Base-by-base conservation (phyloP, 2,113 vertebrate species). In the Callocephalon fimbriatum region DNA sequence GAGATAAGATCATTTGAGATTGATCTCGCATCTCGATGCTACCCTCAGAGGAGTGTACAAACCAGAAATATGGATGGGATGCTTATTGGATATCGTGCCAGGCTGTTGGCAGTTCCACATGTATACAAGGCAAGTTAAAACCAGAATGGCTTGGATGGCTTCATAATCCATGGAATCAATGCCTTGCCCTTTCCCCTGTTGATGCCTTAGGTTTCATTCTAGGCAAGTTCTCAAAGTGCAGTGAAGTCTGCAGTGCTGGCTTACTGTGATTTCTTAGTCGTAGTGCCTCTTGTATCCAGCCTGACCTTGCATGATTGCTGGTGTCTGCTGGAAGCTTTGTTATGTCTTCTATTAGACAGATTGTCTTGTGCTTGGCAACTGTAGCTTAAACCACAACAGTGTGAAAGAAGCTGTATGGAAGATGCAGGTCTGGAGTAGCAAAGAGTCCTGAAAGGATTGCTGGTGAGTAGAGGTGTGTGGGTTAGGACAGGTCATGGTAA, bases 131-230 rank as follows among this genome's bases (percentile, higher is more conserved):
- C 12, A 70, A 32, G 45, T 38, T 79, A 31, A 66, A 83, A 47
- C 29, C 72, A 82, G 94, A 91, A 70, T 71, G 86, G 63, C 72
- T 93, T 74, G 78, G 63, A 77, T 86, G 81, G 92, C 90, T 89
- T 93, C 37, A 14, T 31, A 38, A 29, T 7, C 78, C 67, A 37
- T 5, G 0, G 7, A 72, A 78, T 67, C 80, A n/a, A 4, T 63
- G 79, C 73, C 72, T 73, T 92, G 92, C 61, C 86, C 68, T 94
- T 90, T 74, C 32, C 78, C 31, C 26, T n/a, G 86, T 3, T 32
- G 58, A 42, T 93, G 40, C 47, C 26, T 92, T 44, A 58, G 90
- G 62, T 79, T 68, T 70, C 18, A 7, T 88, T 56, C 51, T 51
- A 44, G 88, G 32, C 32, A 9, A 61, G 86, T 63, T 88, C 50